Conservation (phyloP, 2,797 vertebrate species). For the Eremophila alpestris region DNA sequence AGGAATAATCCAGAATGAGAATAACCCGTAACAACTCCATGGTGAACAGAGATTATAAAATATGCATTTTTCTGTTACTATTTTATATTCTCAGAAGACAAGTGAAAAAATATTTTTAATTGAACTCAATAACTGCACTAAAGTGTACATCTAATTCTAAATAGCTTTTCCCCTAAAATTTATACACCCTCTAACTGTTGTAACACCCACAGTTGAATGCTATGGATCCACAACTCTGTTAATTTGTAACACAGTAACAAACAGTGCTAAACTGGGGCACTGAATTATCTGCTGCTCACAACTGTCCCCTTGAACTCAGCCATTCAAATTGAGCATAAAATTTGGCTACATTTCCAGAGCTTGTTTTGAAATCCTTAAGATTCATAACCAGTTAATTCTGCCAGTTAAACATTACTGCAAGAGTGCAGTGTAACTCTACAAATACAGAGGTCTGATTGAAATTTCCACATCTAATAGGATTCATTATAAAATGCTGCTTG, state of each 20-base stretch:
- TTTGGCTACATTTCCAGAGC: neutral
- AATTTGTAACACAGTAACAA: neutral
- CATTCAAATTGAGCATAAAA: neutral
- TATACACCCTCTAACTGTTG: neutral
- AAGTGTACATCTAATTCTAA: neutral
- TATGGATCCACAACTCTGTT: neutral
- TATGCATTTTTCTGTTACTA: neutral
- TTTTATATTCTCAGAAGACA: neutral
- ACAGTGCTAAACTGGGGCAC: neutral
- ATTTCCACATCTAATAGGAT: neutral
- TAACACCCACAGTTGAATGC: neutral
- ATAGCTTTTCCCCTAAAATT: neutral
- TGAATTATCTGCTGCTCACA: neutral
- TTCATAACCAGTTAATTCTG: neutral
- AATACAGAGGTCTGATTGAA: constrained; percentile 1
- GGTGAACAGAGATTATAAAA: neutral
- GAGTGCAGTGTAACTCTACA: neutral
- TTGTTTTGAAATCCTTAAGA: neutral
- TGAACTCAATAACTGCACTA: neutral
- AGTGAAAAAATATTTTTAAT: neutral
- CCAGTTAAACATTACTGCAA: neutral
- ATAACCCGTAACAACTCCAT: neutral
- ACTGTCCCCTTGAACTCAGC: neutral
- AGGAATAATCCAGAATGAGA: neutral
- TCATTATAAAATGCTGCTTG: neutral